Evolutionary conservation across 2,888 invertebrate species (phyloP), one percentile per base, ranked within the genome.

Genomic region (Orchesella flavescens): DNA sequence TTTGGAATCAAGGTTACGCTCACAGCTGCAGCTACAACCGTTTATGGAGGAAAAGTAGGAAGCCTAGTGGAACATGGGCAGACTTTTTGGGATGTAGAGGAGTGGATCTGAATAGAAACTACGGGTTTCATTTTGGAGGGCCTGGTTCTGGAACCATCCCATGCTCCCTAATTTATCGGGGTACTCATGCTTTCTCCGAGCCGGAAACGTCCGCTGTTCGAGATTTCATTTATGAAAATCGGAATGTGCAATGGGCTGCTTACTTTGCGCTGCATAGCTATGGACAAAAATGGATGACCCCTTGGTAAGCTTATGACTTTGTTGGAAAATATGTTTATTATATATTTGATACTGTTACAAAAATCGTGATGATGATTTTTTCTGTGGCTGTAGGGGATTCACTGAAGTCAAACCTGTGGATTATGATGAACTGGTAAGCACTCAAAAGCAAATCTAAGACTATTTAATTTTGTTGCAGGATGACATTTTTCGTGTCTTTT

Each of bases 121-220:
- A 95, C 89, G 95, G 95, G 81, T 94, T 94, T 88, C 93, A 94
- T 76, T 97, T 96, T 95, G 96, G 95, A 59, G 95, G 95, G 74
- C 59, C 83, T 23, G 77, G 77, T 0, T 53, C 71, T 43, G 63
- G 72, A 55, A 71, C 65, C 0, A 76, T 71, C 77, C 89, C 90
- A 0, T 91, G 91, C 86, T 88, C 88, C 17, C 90, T 90, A 34
- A 89, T 89, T 49, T 91, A 89, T 87, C 88, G 89, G 1, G 91
- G 92, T 10, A 84, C 89, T 0, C 86, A 88, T 0, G 89, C 93
- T 1, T 93, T 94, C 90, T 94, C 94, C 0, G 94, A 94, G 89
- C 90, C 92, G 0, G 95, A 95, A 90, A 93, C 95, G 0, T 91
- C 91, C 84, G 94, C 96, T 23, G 90, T 95, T 2, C 17, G 74